These are phyloP conservation scores for Gryllus bimaculatus DNA, from an alignment of 1,140 invertebrate genomes.

Conservation along the genomic window DNA sequence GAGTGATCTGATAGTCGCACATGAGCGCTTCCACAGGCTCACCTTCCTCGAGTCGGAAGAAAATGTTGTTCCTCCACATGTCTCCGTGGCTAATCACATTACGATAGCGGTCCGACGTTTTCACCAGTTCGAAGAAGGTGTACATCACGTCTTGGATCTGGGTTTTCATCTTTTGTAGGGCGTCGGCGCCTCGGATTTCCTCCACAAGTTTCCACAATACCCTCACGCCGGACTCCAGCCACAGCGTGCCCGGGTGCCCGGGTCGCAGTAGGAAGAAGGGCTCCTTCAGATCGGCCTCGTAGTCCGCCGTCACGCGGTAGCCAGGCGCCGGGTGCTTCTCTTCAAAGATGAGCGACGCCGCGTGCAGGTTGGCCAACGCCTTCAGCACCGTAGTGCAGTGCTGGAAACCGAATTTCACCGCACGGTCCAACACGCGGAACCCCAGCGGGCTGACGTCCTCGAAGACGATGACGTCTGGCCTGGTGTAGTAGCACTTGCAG, in stretches of 20 bases:
- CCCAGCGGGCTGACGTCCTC: constrained; percentile 12
- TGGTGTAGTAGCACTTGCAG: constrained; percentile 11
- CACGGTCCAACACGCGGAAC: not conserved
- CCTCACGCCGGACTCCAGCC: constrained; percentile 12
- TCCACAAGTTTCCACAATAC: constrained; percentile 6
- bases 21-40: not conserved
- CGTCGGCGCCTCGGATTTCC: constrained; percentile 22
- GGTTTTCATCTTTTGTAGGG: constrained; percentile 16
- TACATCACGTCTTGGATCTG: not conserved
- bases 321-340: not conserved
- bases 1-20: constrained; percentile 11
- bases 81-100: constrained; percentile 19
- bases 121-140: constrained; percentile 8
- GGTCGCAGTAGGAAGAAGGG: not conserved
- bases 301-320: not conserved
- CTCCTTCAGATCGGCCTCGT: not conserved
- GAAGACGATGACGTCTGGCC: constrained; percentile 13
- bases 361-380: constrained; percentile 16
- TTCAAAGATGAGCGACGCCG: constrained; percentile 16
- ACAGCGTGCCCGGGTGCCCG: constrained; percentile 14
- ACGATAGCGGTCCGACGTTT: constrained; percentile 10
- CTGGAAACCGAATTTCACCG: not conserved
- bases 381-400: constrained; percentile 16
- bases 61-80: not conserved
- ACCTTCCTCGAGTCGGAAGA: constrained; percentile 10